Evolutionary conservation across 1,140 invertebrate species (phyloP).

Genomic region (Drosophila ficusphila): DNA sequence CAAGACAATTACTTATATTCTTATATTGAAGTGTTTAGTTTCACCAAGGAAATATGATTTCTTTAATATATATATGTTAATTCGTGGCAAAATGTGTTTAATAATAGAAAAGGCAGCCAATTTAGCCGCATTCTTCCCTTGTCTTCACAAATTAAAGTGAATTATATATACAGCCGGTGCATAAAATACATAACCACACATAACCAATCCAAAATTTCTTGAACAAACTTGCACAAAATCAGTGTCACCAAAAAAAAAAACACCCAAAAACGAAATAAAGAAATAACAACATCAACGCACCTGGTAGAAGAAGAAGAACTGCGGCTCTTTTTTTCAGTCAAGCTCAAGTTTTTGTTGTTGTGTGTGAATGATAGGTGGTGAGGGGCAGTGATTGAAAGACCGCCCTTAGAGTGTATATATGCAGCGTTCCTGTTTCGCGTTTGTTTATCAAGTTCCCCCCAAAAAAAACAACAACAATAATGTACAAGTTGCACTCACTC

Average conservation of each 20-base stretch:
- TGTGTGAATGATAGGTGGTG: background rate
- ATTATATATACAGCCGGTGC: slow-evolving; percentile 41
- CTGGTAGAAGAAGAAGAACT: slow-evolving; percentile 41
- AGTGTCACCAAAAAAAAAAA: slow-evolving; percentile 54
- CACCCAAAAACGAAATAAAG: slow-evolving; percentile 32
- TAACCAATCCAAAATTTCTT: slow-evolving; percentile 23
- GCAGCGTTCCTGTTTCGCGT: slow-evolving; percentile 21
- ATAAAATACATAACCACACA: slow-evolving; percentile 4
- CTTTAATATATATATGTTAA: no score
- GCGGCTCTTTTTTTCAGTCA: slow-evolving; percentile 42
- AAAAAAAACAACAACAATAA: slow-evolving; percentile 24
- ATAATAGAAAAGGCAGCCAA: no score
- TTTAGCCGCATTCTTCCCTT: no score
- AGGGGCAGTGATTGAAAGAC: slow-evolving; percentile 33
- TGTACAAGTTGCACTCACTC: slow-evolving; percentile 30
- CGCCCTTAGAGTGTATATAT: slow-evolving; percentile 27
- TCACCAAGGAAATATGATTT: no score
- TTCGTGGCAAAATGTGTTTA: no score
- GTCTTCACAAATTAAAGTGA: no score
- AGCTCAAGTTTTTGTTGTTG: slow-evolving; percentile 28
- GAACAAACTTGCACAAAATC: slow-evolving; percentile 49
- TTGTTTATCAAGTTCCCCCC: slow-evolving; percentile 14
- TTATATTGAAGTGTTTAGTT: no score
- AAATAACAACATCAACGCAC: slow-evolving; percentile 40
- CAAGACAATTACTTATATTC: background rate